phyloP scores from a whole-genome alignment of 2,797 vertebrate genomes.

The Gallirallus australis region DNA sequence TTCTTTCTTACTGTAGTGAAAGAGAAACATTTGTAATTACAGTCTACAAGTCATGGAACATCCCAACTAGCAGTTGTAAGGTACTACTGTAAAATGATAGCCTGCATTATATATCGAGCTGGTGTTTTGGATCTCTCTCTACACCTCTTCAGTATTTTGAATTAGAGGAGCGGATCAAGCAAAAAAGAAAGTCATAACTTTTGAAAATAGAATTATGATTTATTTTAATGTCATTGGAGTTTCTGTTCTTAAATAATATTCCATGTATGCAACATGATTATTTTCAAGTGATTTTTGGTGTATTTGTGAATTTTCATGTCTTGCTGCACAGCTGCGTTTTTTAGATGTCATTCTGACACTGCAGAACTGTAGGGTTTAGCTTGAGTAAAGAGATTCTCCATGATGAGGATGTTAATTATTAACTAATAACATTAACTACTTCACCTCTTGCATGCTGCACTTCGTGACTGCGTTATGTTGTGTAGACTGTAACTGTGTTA shows the following conservation, averaged over 20 bases:
- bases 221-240: not conserved
- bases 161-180: conserved; percentile 67
- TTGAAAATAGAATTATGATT: not conserved
- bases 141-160: conserved; percentile 25
- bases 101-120: conserved; percentile 1
- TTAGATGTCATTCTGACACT: not conserved
- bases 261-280: not conserved
- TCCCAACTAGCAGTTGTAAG: conserved; percentile 23
- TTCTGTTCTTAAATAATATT: not conserved
- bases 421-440: not conserved
- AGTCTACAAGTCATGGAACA: conserved; percentile 38
- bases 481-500: not conserved
- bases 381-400: not conserved
- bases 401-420: not conserved
- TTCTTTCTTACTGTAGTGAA: not conserved
- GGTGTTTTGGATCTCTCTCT: conserved; percentile 43
- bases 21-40: not conserved
- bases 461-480: not conserved
- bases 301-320: not conserved
- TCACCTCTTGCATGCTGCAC: not conserved
- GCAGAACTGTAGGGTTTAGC: not conserved
- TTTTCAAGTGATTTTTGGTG: not conserved
- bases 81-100: conserved; percentile 31
- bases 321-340: not conserved
- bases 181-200: conserved; percentile 41